phyloP scores from a whole-genome alignment of 2,888 invertebrate species.

The Flexamia atlantica region DNA sequence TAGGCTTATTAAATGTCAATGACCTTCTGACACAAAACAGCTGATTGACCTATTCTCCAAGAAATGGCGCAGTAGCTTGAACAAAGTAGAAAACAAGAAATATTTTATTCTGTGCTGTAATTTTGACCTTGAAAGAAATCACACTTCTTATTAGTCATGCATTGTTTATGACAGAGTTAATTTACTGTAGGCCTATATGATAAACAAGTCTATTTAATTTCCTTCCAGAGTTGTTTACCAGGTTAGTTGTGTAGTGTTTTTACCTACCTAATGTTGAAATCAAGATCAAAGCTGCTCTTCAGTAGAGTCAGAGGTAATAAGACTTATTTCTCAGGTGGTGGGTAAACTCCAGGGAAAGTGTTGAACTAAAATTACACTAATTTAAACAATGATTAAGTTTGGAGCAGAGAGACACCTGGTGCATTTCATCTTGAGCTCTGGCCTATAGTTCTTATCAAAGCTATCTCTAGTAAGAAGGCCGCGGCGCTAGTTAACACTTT shows the following conservation, averaged over 20 bases:
- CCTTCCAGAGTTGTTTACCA: not conserved
- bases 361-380: too few species aligned
- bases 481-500: too few species aligned
- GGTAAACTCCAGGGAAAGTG: too few species aligned
- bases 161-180: not conserved
- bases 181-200: not conserved
- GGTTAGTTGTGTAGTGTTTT: not conserved
- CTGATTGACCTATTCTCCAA: not conserved
- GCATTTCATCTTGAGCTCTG: too few species aligned
- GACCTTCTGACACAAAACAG: slow-evolving; percentile 29
- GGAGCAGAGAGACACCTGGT: too few species aligned
- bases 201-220: not conserved
- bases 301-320: not conserved
- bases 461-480: too few species aligned
- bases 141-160: not conserved
- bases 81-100: not conserved
- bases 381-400: too few species aligned
- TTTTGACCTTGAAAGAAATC: slow-evolving; percentile 5
- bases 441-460: too few species aligned
- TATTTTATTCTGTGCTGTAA: not conserved
- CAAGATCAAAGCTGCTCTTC: slow-evolving; percentile 21
- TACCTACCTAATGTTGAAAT: slow-evolving; percentile 6
- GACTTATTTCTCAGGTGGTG: slow-evolving; percentile 10
- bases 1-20: not conserved
- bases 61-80: slow-evolving; percentile 39